Base-by-base conservation (phyloP, 2,888 invertebrate genomes). In the Drosophila infuscata region DNA sequence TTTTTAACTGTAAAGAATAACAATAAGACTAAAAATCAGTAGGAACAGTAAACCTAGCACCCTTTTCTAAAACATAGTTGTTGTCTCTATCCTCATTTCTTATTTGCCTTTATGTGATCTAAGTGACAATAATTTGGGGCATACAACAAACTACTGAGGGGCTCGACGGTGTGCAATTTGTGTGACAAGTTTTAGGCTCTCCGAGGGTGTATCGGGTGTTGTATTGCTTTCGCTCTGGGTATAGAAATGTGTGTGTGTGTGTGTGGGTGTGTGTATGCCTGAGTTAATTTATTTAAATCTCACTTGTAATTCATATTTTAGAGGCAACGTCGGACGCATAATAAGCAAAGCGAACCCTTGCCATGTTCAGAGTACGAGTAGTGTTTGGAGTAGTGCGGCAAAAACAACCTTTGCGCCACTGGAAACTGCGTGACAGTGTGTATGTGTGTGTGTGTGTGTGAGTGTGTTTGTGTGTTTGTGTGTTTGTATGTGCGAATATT, bases 291-390 rank as follows among this genome's bases (percentile, higher is more conserved):
- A 87, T 87, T 87, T 85, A 86, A 87, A 85, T 85, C 83, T 79
- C 73, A 76, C 83, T 82, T 85, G 88, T 88, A 87, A 88, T 88
- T 86, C 88, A 88, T 83, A 86, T 88, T 85, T 85, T 74, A 74
- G 70, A 72, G 64, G 69, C 73, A 67, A 82, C 82, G 75, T 76
- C 57, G 72, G 58, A 46, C 67, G 88, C 86, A 88, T 88, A 88
- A 88, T 82, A 82, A 86, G 83, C 81, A 81, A 65, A 56, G 66
- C 54, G 56, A 75, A 56, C 51, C 49, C 36, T 15, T 20, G 35
- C 12, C 11, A 46, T 35, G 25, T 30, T 46, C 25, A 46, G 20
- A 30, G 57, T 38, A 60, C 33, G 51, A 53, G 57, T 60, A 58
- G 58, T 57, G 51, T 56, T 54, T 49, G 56, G 56, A 66, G 43